Conservation (phyloP, 2,113 vertebrate genomes). For the Bettongia penicillata region DNA sequence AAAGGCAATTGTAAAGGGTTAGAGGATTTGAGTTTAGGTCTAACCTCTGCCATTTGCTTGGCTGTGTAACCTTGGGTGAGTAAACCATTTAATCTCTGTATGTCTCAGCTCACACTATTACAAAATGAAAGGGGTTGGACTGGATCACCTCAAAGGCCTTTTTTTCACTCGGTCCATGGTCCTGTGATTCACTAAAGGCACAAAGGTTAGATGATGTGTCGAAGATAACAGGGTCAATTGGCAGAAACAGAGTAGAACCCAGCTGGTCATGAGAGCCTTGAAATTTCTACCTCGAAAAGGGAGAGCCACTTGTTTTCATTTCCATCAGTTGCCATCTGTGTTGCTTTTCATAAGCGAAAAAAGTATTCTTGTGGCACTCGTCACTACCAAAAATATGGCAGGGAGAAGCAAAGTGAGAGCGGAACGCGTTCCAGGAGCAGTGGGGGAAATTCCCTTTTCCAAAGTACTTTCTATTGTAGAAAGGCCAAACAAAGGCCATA, state of each 20-base stretch:
- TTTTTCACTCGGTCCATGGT: background rate
- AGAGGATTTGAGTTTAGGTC: background rate
- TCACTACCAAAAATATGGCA: background rate
- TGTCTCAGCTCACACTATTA: background rate
- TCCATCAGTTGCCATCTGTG: conserved; percentile 7
- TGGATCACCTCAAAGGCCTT: background rate
- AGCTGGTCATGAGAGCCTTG: background rate
- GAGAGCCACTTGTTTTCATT: conserved; percentile 26
- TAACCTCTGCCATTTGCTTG: background rate
- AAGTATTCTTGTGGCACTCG: background rate
- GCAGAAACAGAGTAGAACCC: background rate
- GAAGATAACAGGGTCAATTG: background rate
- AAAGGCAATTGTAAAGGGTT: background rate
- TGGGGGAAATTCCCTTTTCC: background rate
- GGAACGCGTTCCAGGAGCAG: background rate
- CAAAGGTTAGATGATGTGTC: background rate
- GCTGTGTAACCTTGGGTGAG: background rate
- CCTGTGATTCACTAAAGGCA: background rate
- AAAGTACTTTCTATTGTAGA: background rate
- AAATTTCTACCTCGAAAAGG: background rate
- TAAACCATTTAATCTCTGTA: background rate
- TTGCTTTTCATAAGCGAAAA: conserved; percentile 52
- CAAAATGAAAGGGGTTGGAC: background rate
- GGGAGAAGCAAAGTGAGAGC: conserved; percentile 30
- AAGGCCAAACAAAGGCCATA: conserved; percentile 18